These are phyloP conservation scores for Hippasteria phrygiana DNA, from an alignment of 53 echinoderm and acorn worm genomes.

Conservation along the genomic window DNA sequence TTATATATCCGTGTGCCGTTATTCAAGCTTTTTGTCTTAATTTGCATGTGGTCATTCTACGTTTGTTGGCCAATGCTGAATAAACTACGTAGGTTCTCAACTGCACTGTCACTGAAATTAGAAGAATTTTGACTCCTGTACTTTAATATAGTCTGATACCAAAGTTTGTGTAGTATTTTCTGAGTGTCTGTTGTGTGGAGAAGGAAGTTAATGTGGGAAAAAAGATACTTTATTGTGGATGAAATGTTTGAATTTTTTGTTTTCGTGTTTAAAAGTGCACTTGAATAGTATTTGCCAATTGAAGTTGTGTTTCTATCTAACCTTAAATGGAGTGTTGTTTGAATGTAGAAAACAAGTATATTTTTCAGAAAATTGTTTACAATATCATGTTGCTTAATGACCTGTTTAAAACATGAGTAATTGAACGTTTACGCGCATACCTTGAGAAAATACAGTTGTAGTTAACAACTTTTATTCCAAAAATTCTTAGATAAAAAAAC, in stretches of 20 bases:
- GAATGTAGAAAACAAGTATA: not conserved
- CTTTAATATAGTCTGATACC: too few relatives aligned
- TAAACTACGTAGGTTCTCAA: too few relatives aligned
- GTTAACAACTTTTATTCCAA: not conserved
- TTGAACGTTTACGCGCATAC: not conserved
- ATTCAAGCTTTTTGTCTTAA: too few relatives aligned
- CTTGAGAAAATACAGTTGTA: slow-evolving; percentile 1
- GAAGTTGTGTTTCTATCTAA: not conserved
- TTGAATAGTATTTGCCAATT: not conserved
- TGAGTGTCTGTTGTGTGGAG: too few relatives aligned
- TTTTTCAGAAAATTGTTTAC: not conserved
- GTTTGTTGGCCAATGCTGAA: too few relatives aligned
- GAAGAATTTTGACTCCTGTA: too few relatives aligned
- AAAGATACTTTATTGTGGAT: not conserved
- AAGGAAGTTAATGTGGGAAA: not conserved
- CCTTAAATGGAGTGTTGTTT: not conserved
- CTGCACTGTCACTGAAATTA: too few relatives aligned
- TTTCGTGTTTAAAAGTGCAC: slow-evolving; percentile 9
- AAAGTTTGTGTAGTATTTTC: too few relatives aligned
- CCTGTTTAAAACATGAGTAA: not conserved
- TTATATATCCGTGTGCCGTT: too few relatives aligned
- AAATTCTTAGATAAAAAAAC: not conserved
- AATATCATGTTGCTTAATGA: not conserved
- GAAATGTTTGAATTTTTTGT: not conserved
- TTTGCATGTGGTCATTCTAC: too few relatives aligned